These are phyloP conservation scores for Plecotus auritus DNA, from an alignment of 2,113 vertebrate genomes.

Conservation along the genomic window DNA sequence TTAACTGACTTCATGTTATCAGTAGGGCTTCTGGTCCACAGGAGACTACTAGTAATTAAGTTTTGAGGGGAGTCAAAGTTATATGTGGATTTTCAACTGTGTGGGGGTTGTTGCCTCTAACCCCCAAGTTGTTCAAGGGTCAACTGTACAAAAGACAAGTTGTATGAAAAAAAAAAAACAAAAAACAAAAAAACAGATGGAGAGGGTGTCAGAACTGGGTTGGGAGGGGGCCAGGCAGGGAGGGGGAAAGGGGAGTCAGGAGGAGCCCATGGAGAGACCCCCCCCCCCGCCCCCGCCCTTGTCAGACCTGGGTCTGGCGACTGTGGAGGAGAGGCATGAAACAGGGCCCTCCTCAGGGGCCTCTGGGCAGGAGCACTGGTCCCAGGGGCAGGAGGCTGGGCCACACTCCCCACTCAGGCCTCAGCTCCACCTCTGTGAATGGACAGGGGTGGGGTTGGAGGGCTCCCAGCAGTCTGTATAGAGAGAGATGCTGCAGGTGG, in stretches of 20 bases:
- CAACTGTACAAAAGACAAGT: background rate
- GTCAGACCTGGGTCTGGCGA: background rate
- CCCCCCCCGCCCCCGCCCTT: no score
- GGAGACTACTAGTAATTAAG: background rate
- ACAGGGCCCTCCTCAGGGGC: background rate
- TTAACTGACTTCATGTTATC: no score
- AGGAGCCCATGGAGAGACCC: background rate
- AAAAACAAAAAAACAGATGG: no score
- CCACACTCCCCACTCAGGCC: background rate
- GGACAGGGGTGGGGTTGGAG: accelerated
- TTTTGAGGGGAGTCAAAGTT: background rate
- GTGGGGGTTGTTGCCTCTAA: background rate
- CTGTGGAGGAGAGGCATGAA: background rate
- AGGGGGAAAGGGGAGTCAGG: background rate
- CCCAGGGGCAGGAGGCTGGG: background rate
- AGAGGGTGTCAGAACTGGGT: no score
- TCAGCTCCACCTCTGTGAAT: background rate
- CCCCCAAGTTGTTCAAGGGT: background rate
- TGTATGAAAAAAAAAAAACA: no score
- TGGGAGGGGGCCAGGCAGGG: background rate
- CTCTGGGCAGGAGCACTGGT: background rate
- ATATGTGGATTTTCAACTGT: background rate
- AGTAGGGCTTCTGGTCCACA: background rate
- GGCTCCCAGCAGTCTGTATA: accelerated
- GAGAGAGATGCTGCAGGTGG: background rate